phyloP scores from a whole-genome alignment of 2,113 vertebrate genomes.

The Amphilophus citrinellus region DNA sequence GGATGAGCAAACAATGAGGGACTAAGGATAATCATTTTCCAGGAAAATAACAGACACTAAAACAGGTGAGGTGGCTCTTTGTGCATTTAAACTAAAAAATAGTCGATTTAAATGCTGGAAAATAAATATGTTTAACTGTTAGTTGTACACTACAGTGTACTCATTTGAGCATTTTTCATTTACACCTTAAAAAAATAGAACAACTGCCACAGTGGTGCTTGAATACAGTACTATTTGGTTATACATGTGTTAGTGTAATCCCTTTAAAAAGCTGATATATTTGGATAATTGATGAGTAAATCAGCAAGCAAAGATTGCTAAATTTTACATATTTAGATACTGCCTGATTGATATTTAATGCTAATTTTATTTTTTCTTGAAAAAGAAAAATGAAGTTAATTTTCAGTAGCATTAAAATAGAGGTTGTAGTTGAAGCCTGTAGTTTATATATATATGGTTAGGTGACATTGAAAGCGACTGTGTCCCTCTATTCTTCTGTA shows the following conservation, averaged over 20 bases:
- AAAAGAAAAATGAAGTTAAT: neutral
- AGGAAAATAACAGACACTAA: slow-evolving; percentile 49
- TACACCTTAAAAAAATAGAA: neutral
- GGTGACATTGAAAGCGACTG: neutral
- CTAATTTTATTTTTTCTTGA: neutral
- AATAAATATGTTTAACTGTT: neutral
- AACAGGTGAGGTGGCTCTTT: slow-evolving; percentile 74
- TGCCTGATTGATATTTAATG: neutral
- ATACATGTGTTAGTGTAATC: neutral
- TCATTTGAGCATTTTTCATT: neutral
- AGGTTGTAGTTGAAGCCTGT: slow-evolving; percentile 17
- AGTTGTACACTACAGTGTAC: neutral
- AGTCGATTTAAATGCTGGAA: neutral
- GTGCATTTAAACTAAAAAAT: neutral
- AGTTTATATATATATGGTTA: too few species aligned
- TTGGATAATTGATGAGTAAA: neutral
- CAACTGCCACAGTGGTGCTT: neutral
- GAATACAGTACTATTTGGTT: neutral
- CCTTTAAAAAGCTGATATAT: neutral
- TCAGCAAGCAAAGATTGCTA: neutral
- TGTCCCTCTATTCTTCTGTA: neutral
- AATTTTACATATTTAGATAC: neutral
- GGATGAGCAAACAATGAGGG: slow-evolving; percentile 63
- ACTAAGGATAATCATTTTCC: slow-evolving; percentile 46
- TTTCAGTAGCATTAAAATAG: slow-evolving; percentile 44